Percentiles rank a stretch among this genome's conserved stretches.
Evolutionary conservation across 2,888 invertebrate genomes (phyloP).

Genomic region (Lymantria dispar): DNA sequence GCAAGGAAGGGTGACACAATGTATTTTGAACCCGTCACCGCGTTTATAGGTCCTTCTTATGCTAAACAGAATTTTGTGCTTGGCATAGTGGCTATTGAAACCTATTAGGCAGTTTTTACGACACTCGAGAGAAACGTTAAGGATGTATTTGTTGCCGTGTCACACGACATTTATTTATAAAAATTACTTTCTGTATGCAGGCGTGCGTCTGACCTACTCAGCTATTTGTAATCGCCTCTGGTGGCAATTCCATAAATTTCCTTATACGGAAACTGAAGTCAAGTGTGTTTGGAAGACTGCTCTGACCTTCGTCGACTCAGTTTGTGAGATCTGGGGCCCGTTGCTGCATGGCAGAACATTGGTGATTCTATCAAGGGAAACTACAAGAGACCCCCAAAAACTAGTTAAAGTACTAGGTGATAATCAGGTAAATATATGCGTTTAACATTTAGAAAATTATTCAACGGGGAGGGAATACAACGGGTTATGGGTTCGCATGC

Average conservation of each 20-base stretch:
- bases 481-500: no score
- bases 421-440: constrained; percentile 80
- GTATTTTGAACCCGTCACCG: no score
- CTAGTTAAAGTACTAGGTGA: constrained; percentile 86
- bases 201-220: constrained; percentile 90
- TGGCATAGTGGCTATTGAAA: no score
- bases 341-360: constrained; percentile 87
- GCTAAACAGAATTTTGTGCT: no score
- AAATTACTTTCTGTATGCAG: constrained; percentile 53
- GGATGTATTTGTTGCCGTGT: no score
- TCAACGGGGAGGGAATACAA: no score
- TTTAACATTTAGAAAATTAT: neutral
- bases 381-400: constrained; percentile 90
- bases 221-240: constrained; percentile 91
- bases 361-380: constrained; percentile 87
- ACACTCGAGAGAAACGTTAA: no score
- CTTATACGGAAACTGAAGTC: constrained; percentile 85
- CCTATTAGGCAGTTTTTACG: no score
- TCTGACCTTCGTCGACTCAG: constrained; percentile 94
- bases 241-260: constrained; percentile 94
- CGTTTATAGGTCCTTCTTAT: no score
- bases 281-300: constrained; percentile 95
- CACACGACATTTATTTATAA: no score
- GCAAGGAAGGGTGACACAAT: no score
- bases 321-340: constrained; percentile 94